Conservation (phyloP, 2,888 invertebrate species). For the Agrypnus murinus region DNA sequence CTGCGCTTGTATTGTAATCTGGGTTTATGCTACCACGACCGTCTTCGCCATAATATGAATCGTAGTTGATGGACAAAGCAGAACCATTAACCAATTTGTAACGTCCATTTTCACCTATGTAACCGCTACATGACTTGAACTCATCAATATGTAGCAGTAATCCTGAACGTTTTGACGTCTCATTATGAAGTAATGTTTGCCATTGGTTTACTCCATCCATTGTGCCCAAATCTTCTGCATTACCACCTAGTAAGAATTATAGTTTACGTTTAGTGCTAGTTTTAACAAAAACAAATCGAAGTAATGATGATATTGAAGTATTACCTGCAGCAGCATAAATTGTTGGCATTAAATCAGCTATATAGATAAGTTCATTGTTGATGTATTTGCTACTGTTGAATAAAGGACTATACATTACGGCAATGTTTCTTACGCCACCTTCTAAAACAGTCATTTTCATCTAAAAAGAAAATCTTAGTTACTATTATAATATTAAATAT, state of each 20-base stretch:
- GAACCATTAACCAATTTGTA: slow-evolving; percentile 67
- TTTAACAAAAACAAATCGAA: no score
- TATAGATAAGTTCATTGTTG: slow-evolving; percentile 79
- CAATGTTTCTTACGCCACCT: slow-evolving; percentile 85
- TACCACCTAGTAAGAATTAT: no score
- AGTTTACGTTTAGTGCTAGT: no score
- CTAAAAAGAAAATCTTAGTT: no score
- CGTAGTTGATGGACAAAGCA: no score
- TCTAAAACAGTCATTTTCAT: slow-evolving; percentile 87
- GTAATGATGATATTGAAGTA: no score
- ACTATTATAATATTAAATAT: no score
- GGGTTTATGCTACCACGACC: slow-evolving; percentile 58
- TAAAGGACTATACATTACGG: slow-evolving; percentile 82
- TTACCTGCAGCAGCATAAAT: slow-evolving; percentile 62
- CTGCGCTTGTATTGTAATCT: slow-evolving; percentile 56
- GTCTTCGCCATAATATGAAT: slow-evolving; percentile 58
- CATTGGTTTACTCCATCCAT: slow-evolving; percentile 69
- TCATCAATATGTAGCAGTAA: slow-evolving; percentile 67
- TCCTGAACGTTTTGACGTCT: slow-evolving; percentile 49
- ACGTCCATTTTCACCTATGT: slow-evolving; percentile 58
- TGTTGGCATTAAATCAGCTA: slow-evolving; percentile 90
- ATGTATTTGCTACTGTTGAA: slow-evolving; percentile 72
- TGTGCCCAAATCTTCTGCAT: slow-evolving; percentile 58
- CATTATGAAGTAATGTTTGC: slow-evolving; percentile 60
- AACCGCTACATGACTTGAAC: slow-evolving; percentile 65